These are phyloP conservation scores for Xiphophorus birchmanni DNA, from an alignment of 2,797 vertebrate species.

Conservation along the genomic window DNA sequence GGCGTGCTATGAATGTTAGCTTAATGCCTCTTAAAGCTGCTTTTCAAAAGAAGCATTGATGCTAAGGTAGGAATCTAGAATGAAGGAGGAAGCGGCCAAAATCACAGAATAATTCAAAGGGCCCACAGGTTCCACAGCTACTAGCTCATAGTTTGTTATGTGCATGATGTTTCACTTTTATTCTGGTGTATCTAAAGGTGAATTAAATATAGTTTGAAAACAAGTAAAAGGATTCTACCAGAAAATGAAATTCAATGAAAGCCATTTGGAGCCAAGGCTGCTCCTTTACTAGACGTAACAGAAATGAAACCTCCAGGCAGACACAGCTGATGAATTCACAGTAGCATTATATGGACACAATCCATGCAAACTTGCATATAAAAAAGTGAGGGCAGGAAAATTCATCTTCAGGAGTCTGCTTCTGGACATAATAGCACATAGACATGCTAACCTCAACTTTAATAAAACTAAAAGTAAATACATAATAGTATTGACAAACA, in stretches of 20 bases:
- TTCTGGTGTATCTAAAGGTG: rapidly evolving
- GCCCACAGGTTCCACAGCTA: background rate
- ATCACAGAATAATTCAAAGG: background rate
- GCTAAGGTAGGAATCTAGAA: background rate
- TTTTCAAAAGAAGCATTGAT: slow-evolving; percentile 22
- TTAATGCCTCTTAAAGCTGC: slow-evolving; percentile 38
- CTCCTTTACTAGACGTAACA: background rate
- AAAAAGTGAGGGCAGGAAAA: background rate
- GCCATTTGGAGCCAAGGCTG: background rate
- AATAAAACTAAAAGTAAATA: slow-evolving; percentile 1
- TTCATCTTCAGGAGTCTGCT: background rate
- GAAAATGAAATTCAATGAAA: background rate
- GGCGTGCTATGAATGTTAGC: slow-evolving; percentile 10
- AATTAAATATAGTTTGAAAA: background rate
- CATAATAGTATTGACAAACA: background rate
- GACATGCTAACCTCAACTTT: background rate
- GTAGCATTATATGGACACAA: background rate
- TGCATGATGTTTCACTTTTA: background rate
- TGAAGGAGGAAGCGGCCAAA: background rate
- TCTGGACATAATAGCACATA: background rate
- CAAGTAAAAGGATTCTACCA: background rate
- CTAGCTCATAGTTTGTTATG: background rate
- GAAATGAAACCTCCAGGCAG: background rate
- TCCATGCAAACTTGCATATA: slow-evolving; percentile 13
- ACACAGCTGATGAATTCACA: background rate